Evolutionary conservation across 2,113 vertebrate genomes (phyloP), one percentile per base, ranked within the genome.

Genomic region (Aspiorhynchus laticeps): DNA sequence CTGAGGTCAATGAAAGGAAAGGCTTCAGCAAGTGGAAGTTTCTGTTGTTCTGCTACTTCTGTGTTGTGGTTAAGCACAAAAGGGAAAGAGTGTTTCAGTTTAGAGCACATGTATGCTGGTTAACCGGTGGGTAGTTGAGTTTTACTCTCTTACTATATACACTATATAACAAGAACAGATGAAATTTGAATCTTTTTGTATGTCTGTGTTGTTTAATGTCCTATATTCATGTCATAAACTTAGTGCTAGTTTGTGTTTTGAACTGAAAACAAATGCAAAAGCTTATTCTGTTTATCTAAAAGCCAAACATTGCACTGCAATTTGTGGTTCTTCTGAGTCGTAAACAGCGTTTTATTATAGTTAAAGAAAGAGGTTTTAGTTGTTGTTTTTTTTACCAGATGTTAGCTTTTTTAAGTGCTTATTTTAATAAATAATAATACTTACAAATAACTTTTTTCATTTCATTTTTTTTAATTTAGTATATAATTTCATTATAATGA

Each of bases 11-110:
- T 15, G 12, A 61, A 38, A 56, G 31, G 48, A 73, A 19, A 61
- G 31, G 24, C 33, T 26, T 41, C 7, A 61, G 31, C 6, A 38
- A 61, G 78, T 80, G 78, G 56, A 63, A 80, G 56, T 80, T 80
- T 80, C 21, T 26, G 19, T 61, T 61, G 78, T 80, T 80, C 12
- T 7, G 24, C 36, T 80, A 38, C 26, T 79, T 59, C 75, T 78
- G 3, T 59, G 28, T 61, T 63, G 78, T 80, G 78, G 56, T 63
- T 41, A 15, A 63, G 33, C 31, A 8, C 19, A 80, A 80, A 61
- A 19, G 14, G 31, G 31, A 2, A 17, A 19, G 14, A 31, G 15
- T 10, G 21, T 79, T 79, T 51, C 48, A 56, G 17, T 79, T 79
- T 79, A 10, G 26, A 48, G 74, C 31, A 56, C 17, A 36, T 21